Evolutionary conservation across 2,113 vertebrate genomes (phyloP).

Genomic region (Psilopsiagon aymara): DNA sequence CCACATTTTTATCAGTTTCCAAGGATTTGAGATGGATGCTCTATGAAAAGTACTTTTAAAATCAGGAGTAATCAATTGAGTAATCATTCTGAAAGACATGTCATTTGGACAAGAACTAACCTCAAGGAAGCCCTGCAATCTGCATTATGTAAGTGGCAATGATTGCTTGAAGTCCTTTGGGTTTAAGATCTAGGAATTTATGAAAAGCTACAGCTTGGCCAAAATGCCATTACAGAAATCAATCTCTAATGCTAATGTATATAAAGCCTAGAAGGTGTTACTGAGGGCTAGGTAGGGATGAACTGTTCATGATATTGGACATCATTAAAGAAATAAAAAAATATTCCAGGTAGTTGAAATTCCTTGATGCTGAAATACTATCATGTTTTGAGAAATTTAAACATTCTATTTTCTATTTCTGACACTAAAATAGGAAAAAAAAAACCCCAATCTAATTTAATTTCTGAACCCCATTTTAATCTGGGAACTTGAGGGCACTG

Average conservation of each 20-base stretch:
- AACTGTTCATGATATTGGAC: background rate
- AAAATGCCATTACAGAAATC: background rate
- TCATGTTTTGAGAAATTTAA: background rate
- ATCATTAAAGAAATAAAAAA: background rate
- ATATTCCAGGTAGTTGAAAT: background rate
- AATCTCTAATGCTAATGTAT: background rate
- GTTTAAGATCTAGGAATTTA: background rate
- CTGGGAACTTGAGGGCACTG: background rate
- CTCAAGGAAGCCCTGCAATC: background rate
- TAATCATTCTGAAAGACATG: background rate
- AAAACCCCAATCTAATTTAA: accelerated
- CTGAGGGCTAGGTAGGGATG: background rate
- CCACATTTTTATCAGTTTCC: background rate
- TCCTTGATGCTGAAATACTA: background rate
- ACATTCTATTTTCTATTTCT: background rate
- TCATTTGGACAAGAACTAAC: background rate
- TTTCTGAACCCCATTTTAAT: background rate
- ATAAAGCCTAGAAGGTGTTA: background rate
- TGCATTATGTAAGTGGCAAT: background rate
- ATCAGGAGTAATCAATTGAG: background rate
- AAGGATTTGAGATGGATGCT: background rate
- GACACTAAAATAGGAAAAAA: background rate
- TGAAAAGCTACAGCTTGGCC: background rate
- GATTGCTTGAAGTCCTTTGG: background rate
- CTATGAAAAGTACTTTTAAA: background rate